Evolutionary conservation across 1,140 invertebrate species (phyloP).

Genomic region (Drosophila burlai): DNA sequence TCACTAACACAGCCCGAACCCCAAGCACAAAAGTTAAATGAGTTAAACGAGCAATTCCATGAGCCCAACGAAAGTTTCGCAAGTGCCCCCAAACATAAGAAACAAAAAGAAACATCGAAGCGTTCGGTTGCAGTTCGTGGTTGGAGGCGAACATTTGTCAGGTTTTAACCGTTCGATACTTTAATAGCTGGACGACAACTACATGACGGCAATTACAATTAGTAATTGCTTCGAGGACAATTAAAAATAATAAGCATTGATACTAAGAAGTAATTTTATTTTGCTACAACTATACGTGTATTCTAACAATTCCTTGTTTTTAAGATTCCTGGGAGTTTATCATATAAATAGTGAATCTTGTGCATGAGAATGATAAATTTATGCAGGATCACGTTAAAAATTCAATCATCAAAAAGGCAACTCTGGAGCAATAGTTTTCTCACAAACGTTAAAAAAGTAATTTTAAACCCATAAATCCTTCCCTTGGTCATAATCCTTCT

Average conservation of each 20-base stretch:
- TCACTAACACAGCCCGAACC: constrained; percentile 23
- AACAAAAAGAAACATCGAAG: constrained; percentile 27
- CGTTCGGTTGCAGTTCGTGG: constrained; percentile 14
- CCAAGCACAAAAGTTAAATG: constrained; percentile 78
- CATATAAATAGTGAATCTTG: not conserved
- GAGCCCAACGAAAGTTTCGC: constrained; percentile 72
- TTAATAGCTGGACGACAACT: not conserved
- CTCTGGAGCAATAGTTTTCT: constrained; percentile 49
- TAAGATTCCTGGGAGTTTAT: too few species aligned
- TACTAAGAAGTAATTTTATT: not conserved
- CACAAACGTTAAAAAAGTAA: constrained; percentile 29
- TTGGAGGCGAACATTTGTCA: constrained; percentile 7
- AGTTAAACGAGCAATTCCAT: constrained; percentile 84
- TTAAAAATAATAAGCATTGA: not conserved
- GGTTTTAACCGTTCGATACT: not conserved
- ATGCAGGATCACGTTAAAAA: constrained; percentile 15
- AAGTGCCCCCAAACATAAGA: constrained; percentile 54
- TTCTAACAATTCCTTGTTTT: too few species aligned
- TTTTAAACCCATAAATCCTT: constrained; percentile 20
- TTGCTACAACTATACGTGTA: not conserved
- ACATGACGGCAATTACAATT: too few species aligned
- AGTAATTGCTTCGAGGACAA: not conserved
- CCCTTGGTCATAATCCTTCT: not conserved
- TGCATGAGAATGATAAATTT: not conserved
- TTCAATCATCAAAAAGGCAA: constrained; percentile 48